phyloP scores from a whole-genome alignment of 2,797 vertebrate genomes.

The Xiphorhynchus erythropygius region DNA sequence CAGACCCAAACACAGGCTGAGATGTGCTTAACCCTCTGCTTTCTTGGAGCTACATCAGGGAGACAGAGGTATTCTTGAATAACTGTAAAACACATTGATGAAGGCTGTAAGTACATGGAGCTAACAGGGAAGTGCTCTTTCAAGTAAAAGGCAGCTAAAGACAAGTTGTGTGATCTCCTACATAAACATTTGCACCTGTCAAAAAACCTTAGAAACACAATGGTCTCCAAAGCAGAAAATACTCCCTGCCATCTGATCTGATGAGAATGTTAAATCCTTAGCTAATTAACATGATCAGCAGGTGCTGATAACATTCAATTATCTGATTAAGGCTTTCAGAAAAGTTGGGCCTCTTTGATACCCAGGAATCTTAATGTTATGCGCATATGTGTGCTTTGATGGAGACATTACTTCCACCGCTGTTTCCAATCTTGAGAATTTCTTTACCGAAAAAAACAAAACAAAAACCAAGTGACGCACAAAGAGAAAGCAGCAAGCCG shows the following conservation, averaged over 20 bases:
- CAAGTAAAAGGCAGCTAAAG: not conserved
- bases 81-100: not conserved
- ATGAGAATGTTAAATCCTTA: conserved; percentile 2
- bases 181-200: not conserved
- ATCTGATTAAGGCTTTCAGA: conserved; percentile 8
- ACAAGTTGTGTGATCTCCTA: not conserved
- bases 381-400: not conserved
- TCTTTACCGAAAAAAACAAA: not conserved
- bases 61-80: not conserved
- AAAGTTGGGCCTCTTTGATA: not conserved
- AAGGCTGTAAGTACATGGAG: not conserved
- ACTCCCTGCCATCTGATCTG: not conserved
- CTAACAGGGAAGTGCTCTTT: not conserved
- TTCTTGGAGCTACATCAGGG: not conserved
- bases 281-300: conserved; percentile 44
- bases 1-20: not conserved
- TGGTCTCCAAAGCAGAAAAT: conserved; percentile 17
- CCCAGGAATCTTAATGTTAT: not conserved
- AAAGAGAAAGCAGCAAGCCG: not conserved
- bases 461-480: not conserved
- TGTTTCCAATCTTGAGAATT: not conserved
- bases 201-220: not conserved
- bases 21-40: not conserved
- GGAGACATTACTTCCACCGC: not conserved
- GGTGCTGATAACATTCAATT: conserved; percentile 35